phyloP scores from a whole-genome alignment of 2,797 vertebrate genomes.

The Potorous gilbertii region DNA sequence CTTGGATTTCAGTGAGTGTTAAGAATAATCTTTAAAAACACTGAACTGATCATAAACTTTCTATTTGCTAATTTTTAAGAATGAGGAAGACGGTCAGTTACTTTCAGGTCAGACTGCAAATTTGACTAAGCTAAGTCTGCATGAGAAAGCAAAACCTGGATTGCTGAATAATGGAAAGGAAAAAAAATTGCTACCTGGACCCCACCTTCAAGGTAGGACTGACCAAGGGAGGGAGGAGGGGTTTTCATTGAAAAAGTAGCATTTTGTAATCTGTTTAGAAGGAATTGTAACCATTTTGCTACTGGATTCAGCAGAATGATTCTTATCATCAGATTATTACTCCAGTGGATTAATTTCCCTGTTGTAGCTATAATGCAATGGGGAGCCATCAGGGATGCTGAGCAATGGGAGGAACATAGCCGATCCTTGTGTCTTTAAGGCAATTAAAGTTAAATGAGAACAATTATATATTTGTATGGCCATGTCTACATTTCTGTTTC shows the following conservation, averaged over 20 bases:
- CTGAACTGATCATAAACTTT: constrained; percentile 78
- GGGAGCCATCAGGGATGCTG: constrained; percentile 42
- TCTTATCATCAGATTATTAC: constrained; percentile 38
- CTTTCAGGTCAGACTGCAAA: constrained; percentile 90
- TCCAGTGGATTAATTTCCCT: constrained; percentile 35
- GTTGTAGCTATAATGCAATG: constrained; percentile 61
- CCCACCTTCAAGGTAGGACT: constrained; percentile 80
- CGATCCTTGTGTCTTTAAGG: constrained; percentile 45
- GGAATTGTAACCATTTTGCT: constrained; percentile 93
- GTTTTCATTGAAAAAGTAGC: constrained; percentile 79
- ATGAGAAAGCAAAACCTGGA: constrained; percentile 63
- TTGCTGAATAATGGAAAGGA: constrained; percentile 72
- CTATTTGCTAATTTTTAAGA: constrained; percentile 81
- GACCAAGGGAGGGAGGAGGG: constrained; percentile 75
- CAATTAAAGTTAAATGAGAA: constrained; percentile 34
- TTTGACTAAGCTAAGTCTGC: constrained; percentile 82
- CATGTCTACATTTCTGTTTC: constrained; percentile 35
- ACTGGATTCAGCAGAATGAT: constrained; percentile 82
- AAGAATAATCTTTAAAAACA: constrained; percentile 70
- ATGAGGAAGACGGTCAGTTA: constrained; percentile 93
- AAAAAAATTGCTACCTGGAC: constrained; percentile 71
- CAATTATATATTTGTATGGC: constrained; percentile 4
- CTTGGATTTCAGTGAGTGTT: constrained; percentile 85
- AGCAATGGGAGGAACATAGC: constrained; percentile 2
- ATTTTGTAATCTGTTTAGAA: constrained; percentile 75